Percentiles rank a stretch among this genome's conserved stretches.
Evolutionary conservation across 1,140 invertebrate species (phyloP).

Genomic region (Aphidius gifuensis): DNA sequence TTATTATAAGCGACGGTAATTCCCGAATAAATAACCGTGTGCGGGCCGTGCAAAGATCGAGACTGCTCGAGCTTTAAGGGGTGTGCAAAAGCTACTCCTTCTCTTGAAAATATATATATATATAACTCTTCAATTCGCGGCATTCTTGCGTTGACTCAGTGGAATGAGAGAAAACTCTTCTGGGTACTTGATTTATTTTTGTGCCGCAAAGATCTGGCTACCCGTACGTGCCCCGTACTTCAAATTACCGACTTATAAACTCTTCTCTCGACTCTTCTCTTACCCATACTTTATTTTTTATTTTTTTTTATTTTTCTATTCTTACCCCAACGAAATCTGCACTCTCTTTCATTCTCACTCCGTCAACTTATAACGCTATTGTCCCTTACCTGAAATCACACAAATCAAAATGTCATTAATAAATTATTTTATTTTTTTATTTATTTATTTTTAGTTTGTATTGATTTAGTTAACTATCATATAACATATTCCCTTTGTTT

Average conservation of each 20-base stretch:
- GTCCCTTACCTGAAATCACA: constrained; percentile 15
- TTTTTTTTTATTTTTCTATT: constrained; percentile 3
- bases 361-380: constrained; percentile 12
- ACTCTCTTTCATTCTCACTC: not conserved
- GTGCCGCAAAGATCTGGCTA: constrained; percentile 53
- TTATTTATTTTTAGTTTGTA: constrained; percentile 1
- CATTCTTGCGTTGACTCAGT: constrained; percentile 19
- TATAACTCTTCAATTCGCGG: not conserved
- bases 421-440: not conserved
- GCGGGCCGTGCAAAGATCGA: constrained; percentile 38
- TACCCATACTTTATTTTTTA: constrained; percentile 3
- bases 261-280: constrained; percentile 32
- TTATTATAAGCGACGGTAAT: constrained; percentile 57
- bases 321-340: not conserved
- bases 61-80: constrained; percentile 30
- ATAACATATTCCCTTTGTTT: constrained; percentile 4
- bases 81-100: not conserved
- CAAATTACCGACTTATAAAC: constrained; percentile 58
- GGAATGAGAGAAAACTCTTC: constrained; percentile 31
- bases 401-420: constrained; percentile 4
- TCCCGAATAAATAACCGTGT: constrained; percentile 55
- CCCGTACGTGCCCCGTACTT: constrained; percentile 52
- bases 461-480: not conserved
- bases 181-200: constrained; percentile 55
- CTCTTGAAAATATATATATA: too few relatives aligned